phyloP scores from a whole-genome alignment of 2,888 invertebrate genomes.

The Tillus elongatus region DNA sequence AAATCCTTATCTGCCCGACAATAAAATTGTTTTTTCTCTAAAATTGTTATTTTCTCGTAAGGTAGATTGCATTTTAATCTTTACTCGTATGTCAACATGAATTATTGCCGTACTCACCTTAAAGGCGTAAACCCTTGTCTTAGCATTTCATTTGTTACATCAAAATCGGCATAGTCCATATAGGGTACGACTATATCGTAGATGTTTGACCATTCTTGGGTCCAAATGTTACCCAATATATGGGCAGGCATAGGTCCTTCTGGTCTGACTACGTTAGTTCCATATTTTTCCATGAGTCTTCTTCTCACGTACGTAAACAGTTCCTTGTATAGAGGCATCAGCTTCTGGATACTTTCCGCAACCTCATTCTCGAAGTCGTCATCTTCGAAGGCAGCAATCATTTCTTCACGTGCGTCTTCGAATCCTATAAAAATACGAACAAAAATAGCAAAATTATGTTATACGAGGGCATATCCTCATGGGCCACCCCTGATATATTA shows the following conservation, averaged over 20 bases:
- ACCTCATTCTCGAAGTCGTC: slow-evolving; percentile 52
- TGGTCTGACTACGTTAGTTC: slow-evolving; percentile 40
- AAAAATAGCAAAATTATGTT: no score
- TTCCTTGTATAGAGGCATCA: slow-evolving; percentile 70
- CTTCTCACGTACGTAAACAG: slow-evolving; percentile 74
- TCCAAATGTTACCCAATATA: slow-evolving; percentile 78
- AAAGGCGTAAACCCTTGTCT: slow-evolving; percentile 64
- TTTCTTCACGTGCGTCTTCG: slow-evolving; percentile 70
- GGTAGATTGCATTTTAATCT: no score
- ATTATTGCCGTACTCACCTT: no score
- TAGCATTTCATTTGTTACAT: slow-evolving; percentile 70
- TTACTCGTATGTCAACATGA: no score
- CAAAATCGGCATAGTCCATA: slow-evolving; percentile 57
- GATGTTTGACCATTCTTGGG: slow-evolving; percentile 71
- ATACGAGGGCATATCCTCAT: no score
- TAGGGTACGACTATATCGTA: slow-evolving; percentile 68
- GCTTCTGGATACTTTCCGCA: slow-evolving; percentile 51
- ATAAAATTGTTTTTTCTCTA: neutral
- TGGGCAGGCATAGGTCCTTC: slow-evolving; percentile 81
- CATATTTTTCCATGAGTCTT: slow-evolving; percentile 46
- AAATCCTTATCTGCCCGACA: no score
- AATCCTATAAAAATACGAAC: slow-evolving; percentile 51
- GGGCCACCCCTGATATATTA: no score
- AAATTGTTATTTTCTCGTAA: neutral
- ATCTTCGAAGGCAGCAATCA: slow-evolving; percentile 67